A percentile compares a stretch with the other conserved stretches of the same genome.
phyloP scores from a whole-genome alignment of 2,797 vertebrate genomes.

The Protonibea diacanthus region DNA sequence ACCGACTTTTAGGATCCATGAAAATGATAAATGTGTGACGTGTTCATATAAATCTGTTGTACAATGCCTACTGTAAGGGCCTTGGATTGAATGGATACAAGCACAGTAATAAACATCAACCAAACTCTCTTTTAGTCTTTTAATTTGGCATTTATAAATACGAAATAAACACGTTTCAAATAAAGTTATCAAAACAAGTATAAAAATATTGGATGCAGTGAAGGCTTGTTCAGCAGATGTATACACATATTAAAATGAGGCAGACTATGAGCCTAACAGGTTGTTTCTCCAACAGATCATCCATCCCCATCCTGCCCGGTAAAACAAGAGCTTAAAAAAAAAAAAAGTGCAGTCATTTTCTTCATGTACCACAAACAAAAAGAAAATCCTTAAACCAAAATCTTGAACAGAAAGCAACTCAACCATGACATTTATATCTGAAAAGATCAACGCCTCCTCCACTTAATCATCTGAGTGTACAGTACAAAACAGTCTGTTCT shows the following conservation, averaged over 20 bases:
- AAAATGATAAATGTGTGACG: too few relatives aligned
- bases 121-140: constrained; percentile 28
- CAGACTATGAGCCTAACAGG: background rate
- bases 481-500: constrained; percentile 43
- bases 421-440: background rate
- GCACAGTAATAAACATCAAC: background rate
- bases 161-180: constrained; percentile 56
- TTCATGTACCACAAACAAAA: constrained; percentile 34
- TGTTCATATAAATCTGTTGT: too few relatives aligned
- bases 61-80: background rate
- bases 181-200: constrained; percentile 68
- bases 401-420: constrained; percentile 24
- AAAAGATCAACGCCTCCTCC: background rate
- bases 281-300: background rate
- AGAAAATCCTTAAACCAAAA: constrained; percentile 24
- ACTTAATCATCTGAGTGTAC: constrained; percentile 8
- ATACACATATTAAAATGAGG: background rate
- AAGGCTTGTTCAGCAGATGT: constrained; percentile 33
- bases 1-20: too few relatives aligned
- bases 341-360: constrained; percentile 19
- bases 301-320: background rate
- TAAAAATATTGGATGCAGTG: constrained; percentile 61
- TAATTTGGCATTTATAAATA: constrained; percentile 75
- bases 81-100: background rate
- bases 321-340: background rate